phyloP scores from a whole-genome alignment of 23 tunicate species.

The Clavelina lepadiformis region DNA sequence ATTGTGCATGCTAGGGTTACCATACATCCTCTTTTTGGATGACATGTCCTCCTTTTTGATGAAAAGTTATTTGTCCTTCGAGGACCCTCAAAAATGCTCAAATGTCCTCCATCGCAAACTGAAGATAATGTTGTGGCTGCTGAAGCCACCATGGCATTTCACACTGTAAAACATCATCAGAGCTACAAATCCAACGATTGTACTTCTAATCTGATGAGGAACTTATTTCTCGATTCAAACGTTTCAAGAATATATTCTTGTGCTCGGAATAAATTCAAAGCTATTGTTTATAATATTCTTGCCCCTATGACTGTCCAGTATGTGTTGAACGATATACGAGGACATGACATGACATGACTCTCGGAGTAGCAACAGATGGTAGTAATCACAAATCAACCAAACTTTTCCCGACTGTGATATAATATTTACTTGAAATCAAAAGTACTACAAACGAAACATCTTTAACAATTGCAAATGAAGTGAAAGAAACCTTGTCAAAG shows the following conservation, averaged over 20 bases:
- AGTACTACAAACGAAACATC: not conserved
- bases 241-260: not conserved
- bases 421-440: conserved; percentile 7
- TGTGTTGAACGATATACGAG: too few relatives aligned
- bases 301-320: conserved; percentile 8
- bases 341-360: too few relatives aligned
- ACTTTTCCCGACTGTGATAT: conserved; percentile 3
- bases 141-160: conserved; percentile 15
- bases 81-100: conserved; percentile 16
- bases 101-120: conserved; percentile 7
- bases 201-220: not conserved
- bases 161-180: conserved; percentile 1
- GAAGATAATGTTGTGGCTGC: conserved; percentile 6
- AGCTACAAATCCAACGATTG: conserved; percentile 9
- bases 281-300: conserved; percentile 4
- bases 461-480: not conserved
- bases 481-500: conserved; percentile 8
- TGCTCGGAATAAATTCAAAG: conserved; percentile 2
- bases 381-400: conserved; percentile 9
- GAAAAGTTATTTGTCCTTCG: conserved; percentile 16
- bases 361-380: too few relatives aligned
- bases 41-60: conserved; percentile 25
- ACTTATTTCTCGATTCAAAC: not conserved
- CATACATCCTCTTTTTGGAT: conserved; percentile 24
- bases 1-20: conserved; percentile 14